These are phyloP conservation scores for Sceloporus undulatus DNA, from an alignment of 2,113 vertebrate genomes.

Conservation along the genomic window DNA sequence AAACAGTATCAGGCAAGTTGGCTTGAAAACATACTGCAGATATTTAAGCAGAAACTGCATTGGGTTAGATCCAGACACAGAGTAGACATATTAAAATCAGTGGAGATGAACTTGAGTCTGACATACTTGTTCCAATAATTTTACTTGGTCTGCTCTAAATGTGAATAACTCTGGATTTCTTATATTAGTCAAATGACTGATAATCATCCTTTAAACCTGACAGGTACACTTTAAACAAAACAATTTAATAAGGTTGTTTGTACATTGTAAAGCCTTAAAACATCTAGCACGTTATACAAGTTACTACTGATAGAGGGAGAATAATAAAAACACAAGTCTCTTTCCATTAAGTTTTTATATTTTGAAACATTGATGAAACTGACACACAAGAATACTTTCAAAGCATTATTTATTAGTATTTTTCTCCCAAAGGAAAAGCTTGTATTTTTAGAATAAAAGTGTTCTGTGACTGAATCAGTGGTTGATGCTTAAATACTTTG, in stretches of 20 bases:
- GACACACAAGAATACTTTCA: neutral
- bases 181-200: no score
- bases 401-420: neutral
- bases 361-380: neutral
- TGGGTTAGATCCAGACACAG: neutral
- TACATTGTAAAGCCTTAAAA: neutral
- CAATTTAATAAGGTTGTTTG: neutral
- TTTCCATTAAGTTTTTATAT: neutral
- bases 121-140: no score
- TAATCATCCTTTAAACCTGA: no score
- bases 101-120: no score
- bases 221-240: neutral
- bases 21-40: neutral
- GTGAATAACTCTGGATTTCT: no score
- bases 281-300: neutral
- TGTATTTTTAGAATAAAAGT: neutral
- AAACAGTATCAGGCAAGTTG: neutral
- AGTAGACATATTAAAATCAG: no score
- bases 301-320: neutral
- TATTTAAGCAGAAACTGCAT: neutral
- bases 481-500: neutral
- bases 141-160: no score
- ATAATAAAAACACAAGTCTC: neutral
- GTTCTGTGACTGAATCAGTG: neutral
- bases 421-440: neutral